Evolutionary conservation across 2,797 vertebrate genomes (phyloP).

Genomic region (Mus minutoides): DNA sequence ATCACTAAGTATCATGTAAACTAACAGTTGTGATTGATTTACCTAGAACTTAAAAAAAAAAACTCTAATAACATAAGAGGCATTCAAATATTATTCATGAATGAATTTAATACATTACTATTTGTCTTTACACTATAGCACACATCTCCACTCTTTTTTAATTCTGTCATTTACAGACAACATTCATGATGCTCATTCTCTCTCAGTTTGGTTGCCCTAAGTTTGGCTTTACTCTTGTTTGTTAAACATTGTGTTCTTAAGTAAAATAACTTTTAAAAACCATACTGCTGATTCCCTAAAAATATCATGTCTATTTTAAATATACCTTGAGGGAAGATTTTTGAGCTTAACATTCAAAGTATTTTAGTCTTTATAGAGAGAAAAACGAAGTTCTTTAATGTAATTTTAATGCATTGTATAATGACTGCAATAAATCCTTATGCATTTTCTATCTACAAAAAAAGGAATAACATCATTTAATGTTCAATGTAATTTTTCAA

Average conservation of each 20-base stretch:
- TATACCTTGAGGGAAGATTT: conserved; percentile 58
- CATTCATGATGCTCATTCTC: not conserved
- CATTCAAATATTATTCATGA: not conserved
- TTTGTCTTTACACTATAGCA: not conserved
- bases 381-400: conserved; percentile 79
- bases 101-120: not conserved
- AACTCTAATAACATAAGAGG: not conserved
- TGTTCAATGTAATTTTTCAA: conserved; percentile 81
- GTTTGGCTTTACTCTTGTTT: conserved; percentile 26
- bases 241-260: conserved; percentile 47
- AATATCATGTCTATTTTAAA: conserved; percentile 66
- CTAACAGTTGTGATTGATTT: not conserved
- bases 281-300: conserved; percentile 18
- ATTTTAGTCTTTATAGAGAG: conserved; percentile 55
- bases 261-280: conserved; percentile 49
- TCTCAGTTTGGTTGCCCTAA: not conserved
- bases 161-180: not conserved
- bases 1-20: not conserved
- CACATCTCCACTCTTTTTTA: not conserved
- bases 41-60: not conserved
- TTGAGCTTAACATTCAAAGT: conserved; percentile 59
- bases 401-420: conserved; percentile 81
- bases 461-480: conserved; percentile 77
- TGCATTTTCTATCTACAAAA: conserved; percentile 19
- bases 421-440: conserved; percentile 75